Evolutionary conservation across 1,140 invertebrate species (phyloP).

Genomic region (Anthonomus grandis): DNA sequence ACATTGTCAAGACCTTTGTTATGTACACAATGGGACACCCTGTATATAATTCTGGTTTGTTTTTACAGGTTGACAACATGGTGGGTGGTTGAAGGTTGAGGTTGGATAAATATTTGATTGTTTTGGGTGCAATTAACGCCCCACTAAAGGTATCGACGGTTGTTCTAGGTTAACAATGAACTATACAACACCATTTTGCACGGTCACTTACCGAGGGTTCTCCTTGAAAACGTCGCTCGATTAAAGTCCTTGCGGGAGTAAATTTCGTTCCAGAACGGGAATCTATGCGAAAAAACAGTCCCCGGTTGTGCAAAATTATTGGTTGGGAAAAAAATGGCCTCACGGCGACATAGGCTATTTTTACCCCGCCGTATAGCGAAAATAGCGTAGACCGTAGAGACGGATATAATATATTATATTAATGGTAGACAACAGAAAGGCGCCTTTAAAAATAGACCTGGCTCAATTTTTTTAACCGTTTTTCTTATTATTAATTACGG

Average conservation of each 20-base stretch:
- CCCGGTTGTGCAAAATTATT: too few relatives aligned
- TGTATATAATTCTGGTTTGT: background rate
- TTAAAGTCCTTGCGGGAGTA: background rate
- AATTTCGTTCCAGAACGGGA: background rate
- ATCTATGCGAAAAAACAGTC: background rate
- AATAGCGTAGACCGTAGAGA: slow-evolving; percentile 44
- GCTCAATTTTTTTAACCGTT: slow-evolving; percentile 37
- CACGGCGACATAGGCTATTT: slow-evolving; percentile 45
- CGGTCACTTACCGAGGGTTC: background rate
- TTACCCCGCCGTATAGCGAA: slow-evolving; percentile 43
- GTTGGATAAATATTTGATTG: slow-evolving; percentile 25
- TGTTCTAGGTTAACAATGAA: background rate
- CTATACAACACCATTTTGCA: background rate
- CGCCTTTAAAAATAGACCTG: slow-evolving; percentile 46
- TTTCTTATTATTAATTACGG: slow-evolving; percentile 43
- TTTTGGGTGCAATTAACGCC: slow-evolving; percentile 8
- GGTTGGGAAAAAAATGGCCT: slow-evolving; percentile 45
- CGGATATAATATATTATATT: slow-evolving; percentile 46
- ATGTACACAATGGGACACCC: too few relatives aligned
- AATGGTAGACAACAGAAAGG: slow-evolving; percentile 39
- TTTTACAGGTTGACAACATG: slow-evolving; percentile 11
- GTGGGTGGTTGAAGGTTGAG: slow-evolving; percentile 21
- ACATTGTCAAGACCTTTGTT: too few relatives aligned
- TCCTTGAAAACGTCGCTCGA: background rate
- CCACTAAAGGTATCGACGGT: background rate